phyloP scores from a whole-genome alignment of 1,140 invertebrate genomes.

The Scaptodrosophila lebanonensis region DNA sequence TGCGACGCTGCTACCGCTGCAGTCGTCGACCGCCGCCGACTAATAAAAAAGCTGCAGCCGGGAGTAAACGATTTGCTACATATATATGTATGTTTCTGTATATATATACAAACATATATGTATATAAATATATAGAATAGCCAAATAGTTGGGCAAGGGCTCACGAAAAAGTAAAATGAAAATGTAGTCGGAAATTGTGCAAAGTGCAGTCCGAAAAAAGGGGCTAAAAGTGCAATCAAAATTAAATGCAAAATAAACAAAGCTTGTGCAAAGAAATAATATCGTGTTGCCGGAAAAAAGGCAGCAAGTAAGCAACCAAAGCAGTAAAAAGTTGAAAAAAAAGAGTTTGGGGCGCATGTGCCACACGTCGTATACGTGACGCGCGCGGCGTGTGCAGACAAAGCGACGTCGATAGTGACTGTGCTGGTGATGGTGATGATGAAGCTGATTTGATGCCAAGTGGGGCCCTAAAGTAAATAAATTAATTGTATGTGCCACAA shows the following conservation, averaged over 20 bases:
- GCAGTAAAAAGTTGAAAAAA: constrained; percentile 14
- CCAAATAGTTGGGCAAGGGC: constrained; percentile 26
- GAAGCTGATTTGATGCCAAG: too few species aligned
- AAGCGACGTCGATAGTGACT: too few species aligned
- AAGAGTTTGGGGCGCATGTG: constrained; percentile 3
- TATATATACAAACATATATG: constrained; percentile 10
- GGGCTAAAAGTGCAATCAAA: constrained; percentile 10
- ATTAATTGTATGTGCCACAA: too few species aligned
- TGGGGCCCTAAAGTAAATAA: too few species aligned
- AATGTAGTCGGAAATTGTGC: constrained; percentile 28
- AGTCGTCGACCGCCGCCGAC: constrained; percentile 44
- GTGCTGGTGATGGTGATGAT: too few species aligned
- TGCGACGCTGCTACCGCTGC: constrained; percentile 29
- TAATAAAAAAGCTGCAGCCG: constrained; percentile 55
- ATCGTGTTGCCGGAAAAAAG: constrained; percentile 1
- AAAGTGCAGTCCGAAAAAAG: too few species aligned
- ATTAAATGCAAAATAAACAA: not conserved
- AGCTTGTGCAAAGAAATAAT: constrained; percentile 3
- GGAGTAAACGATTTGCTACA: too few species aligned
- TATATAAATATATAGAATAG: constrained; percentile 19
- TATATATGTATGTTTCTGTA: too few species aligned
- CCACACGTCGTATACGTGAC: constrained; percentile 54
- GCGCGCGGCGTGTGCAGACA: not conserved
- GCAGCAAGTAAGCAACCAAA: constrained; percentile 13
- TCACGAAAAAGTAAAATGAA: constrained; percentile 39